Conservation (phyloP, 2,797 vertebrate genomes). For the Podarcis siculus region DNA sequence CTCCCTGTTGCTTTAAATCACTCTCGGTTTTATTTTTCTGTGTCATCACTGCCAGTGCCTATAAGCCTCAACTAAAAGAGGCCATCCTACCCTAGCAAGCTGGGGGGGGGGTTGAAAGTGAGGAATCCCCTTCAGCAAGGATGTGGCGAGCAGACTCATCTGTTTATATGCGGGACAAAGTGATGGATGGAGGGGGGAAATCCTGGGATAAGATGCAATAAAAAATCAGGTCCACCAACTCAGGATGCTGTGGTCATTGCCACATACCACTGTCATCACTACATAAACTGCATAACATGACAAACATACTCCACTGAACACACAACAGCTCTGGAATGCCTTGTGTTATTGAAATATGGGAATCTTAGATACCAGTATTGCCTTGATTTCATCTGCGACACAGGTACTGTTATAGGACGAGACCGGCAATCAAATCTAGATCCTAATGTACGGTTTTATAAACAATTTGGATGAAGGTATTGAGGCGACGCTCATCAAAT, state of each 20-base stretch:
- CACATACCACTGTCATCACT: neutral
- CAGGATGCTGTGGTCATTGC: neutral
- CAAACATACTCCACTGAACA: neutral
- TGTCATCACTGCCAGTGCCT: constrained; percentile 71
- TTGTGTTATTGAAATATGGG: neutral
- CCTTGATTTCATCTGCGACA: neutral
- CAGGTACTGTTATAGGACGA: constrained; percentile 7
- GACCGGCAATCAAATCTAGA: neutral
- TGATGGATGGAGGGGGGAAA: constrained; percentile 12
- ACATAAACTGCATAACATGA: neutral
- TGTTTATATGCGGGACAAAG: constrained; percentile 1
- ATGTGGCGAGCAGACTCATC: constrained; percentile 67
- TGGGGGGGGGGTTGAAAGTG: constrained; percentile 34
- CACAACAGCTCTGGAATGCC: neutral
- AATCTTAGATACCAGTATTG: neutral
- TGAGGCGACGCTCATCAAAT: no score
- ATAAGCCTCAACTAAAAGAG: constrained; percentile 67
- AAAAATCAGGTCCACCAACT: neutral
- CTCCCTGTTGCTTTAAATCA: constrained; percentile 60
- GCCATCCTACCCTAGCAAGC: constrained; percentile 53
- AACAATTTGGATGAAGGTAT: no score
- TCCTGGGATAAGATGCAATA: constrained; percentile 26
- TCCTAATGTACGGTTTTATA: neutral
- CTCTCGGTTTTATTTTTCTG: constrained; percentile 66
- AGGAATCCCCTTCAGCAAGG: constrained; percentile 73